Percentiles rank a stretch among this genome's conserved stretches.
These are phyloP conservation scores for Trogon melanurus DNA, from an alignment of 2,113 vertebrate genomes.

Conservation along the genomic window DNA sequence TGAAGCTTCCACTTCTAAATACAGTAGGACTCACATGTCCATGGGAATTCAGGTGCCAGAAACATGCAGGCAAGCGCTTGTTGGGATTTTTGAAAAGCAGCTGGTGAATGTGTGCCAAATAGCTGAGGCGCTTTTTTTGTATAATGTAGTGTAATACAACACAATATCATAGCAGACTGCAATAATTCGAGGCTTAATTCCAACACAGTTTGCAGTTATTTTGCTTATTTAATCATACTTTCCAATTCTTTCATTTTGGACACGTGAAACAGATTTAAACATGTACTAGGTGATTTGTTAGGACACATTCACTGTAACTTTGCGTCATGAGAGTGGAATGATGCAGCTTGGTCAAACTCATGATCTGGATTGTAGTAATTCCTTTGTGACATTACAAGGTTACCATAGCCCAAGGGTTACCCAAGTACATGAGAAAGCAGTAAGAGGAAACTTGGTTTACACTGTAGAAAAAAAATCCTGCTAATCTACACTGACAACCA, in stretches of 20 bases:
- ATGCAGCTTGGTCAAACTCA: conserved; percentile 19
- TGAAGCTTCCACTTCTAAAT: background rate
- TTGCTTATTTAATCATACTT: background rate
- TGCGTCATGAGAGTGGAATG: background rate
- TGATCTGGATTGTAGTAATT: conserved; percentile 20
- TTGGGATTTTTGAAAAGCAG: background rate
- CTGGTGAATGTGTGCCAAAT: background rate
- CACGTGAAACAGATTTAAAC: background rate
- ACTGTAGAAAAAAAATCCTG: background rate
- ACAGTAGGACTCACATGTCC: background rate
- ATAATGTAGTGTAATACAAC: background rate
- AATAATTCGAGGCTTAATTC: background rate
- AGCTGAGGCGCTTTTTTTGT: background rate
- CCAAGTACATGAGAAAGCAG: background rate
- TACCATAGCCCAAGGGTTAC: background rate
- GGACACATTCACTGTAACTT: background rate
- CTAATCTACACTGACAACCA: background rate
- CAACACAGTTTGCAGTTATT: background rate
- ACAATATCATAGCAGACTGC: background rate
- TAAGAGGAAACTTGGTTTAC: background rate
- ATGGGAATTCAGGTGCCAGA: background rate
- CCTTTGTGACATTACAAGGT: background rate
- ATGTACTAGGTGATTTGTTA: background rate
- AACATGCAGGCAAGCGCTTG: background rate
- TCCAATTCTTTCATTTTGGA: background rate